Conservation (phyloP, 1,140 invertebrate species). For the Andrena cerasifolii region DNA sequence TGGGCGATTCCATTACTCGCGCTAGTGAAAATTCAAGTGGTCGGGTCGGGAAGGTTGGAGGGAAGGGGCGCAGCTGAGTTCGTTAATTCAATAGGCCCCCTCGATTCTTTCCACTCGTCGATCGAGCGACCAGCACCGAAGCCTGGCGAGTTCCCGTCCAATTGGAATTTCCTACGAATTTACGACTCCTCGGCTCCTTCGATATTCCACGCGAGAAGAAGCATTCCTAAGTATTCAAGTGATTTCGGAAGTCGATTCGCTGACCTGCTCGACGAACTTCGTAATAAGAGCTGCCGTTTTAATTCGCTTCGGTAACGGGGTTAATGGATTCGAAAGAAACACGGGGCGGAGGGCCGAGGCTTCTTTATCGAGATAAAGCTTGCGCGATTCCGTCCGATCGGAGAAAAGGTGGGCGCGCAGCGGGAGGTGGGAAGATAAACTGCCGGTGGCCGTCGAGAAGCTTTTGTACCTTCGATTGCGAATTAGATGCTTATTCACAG, state of each 20-base stretch:
- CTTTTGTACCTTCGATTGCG: neutral
- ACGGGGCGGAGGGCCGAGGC: too few species aligned
- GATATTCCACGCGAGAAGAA: too few species aligned
- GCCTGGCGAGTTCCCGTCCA: neutral
- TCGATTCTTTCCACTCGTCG: neutral
- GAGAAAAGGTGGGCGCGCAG: too few species aligned
- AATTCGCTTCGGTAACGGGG: neutral
- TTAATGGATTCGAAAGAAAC: neutral
- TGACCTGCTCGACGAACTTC: constrained; percentile 1
- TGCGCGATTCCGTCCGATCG: too few species aligned
- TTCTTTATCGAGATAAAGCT: constrained; percentile 8
- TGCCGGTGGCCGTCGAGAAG: neutral
- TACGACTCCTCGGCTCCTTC: constrained; percentile 19
- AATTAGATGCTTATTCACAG: neutral
- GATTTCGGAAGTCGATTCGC: constrained; percentile 42
- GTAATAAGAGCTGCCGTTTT: constrained; percentile 22
- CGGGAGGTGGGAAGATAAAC: too few species aligned
- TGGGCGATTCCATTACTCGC: neutral
- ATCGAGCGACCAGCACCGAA: neutral
- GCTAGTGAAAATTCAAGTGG: neutral
- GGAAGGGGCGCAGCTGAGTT: neutral
- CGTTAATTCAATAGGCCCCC: neutral
- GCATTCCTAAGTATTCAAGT: too few species aligned
- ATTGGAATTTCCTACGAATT: constrained; percentile 46
- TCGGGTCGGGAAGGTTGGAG: too few species aligned